phyloP scores from a whole-genome alignment of 23 tunicate species.

The Halocynthia roretzi region DNA sequence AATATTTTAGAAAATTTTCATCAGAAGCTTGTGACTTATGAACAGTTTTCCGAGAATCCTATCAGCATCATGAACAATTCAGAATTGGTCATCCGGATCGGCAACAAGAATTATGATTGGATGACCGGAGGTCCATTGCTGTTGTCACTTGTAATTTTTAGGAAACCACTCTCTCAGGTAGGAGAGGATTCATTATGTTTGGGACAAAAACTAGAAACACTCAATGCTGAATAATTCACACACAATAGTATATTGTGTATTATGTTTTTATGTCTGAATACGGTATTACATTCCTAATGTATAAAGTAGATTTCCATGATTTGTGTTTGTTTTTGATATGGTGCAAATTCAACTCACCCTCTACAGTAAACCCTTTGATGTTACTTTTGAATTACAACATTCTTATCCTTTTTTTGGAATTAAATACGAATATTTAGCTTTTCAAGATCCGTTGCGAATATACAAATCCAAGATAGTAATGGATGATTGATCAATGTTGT shows the following conservation, averaged over 20 bases:
- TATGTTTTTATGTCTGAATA: too few species aligned
- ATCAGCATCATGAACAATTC: constrained; percentile 36
- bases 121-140: constrained; percentile 65
- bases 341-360: too few species aligned
- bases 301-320: too few species aligned
- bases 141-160: constrained; percentile 50
- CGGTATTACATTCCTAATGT: too few species aligned
- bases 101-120: constrained; percentile 67
- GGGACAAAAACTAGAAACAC: background rate
- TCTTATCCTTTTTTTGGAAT: background rate
- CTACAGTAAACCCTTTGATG: too few species aligned
- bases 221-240: background rate
- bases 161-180: constrained; percentile 52
- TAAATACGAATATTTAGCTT: background rate
- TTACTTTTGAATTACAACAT: too few species aligned
- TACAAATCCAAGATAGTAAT: too few species aligned
- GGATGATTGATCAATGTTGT: too few species aligned
- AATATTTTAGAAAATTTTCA: constrained; percentile 42
- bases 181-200: background rate
- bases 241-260: too few species aligned
- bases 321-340: too few species aligned
- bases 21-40: constrained; percentile 59
- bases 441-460: background rate
- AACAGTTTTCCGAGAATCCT: constrained; percentile 52
- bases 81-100: constrained; percentile 58